These are phyloP conservation scores for Frieseomelitta varia DNA, from an alignment of 1,140 invertebrate genomes.

Conservation along the genomic window DNA sequence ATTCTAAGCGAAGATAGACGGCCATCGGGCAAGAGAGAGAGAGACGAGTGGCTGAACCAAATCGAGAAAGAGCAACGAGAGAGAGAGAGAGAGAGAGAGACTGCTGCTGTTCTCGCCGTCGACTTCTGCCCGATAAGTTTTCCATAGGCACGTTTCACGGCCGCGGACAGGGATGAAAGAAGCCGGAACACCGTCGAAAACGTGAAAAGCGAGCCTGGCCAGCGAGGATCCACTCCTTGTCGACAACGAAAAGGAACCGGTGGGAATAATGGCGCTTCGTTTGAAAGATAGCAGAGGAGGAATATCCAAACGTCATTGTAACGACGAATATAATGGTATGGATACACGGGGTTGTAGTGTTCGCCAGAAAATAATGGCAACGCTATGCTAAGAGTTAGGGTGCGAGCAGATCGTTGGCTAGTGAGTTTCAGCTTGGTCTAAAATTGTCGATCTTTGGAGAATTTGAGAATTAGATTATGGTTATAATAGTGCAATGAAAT, in stretches of 20 bases:
- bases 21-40: background rate
- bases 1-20: background rate
- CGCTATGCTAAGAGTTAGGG: background rate
- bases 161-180: background rate
- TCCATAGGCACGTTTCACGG: constrained; percentile 5
- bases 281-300: background rate
- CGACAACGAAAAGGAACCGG: constrained; percentile 50
- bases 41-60: background rate
- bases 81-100: too few species aligned
- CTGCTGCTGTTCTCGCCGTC: background rate
- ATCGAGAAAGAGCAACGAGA: background rate
- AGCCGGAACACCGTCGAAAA: background rate
- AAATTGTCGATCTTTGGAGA: too few species aligned
- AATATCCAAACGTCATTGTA: constrained; percentile 60
- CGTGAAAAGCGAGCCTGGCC: background rate
- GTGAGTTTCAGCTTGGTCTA: too few species aligned
- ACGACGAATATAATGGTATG: constrained; percentile 60
- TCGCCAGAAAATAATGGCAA: constrained; percentile 57
- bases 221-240: background rate
- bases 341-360: constrained; percentile 60
- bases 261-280: constrained; percentile 44
- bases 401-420: too few species aligned
- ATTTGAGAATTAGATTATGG: too few species aligned
- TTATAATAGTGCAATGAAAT: too few species aligned
- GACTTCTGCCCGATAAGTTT: constrained; percentile 10